Conservation (phyloP, 2,113 vertebrate species). For the Rhinoderma darwinii region DNA sequence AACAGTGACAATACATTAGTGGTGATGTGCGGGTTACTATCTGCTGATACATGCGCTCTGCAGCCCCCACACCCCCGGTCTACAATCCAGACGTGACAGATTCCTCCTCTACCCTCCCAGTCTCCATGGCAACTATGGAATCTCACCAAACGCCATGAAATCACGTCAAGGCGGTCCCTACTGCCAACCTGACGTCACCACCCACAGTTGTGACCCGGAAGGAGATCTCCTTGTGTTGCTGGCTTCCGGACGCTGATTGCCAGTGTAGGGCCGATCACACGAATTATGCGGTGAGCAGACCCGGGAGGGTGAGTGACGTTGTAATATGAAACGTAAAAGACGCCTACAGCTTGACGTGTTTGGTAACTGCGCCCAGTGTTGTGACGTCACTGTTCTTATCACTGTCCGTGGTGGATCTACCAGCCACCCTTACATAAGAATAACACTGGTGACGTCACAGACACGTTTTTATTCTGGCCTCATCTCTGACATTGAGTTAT, state of each 20-base stretch:
- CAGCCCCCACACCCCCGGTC: not conserved
- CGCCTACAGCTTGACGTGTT: not conserved
- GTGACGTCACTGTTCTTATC: not conserved
- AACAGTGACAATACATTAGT: too few relatives aligned
- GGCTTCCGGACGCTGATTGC: conserved; percentile 36
- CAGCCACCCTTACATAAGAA: not conserved
- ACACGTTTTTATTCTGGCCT: not conserved
- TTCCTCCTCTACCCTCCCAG: not conserved
- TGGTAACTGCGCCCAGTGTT: too few relatives aligned
- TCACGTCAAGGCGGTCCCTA: not conserved
- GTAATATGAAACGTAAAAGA: not conserved
- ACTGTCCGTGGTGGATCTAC: not conserved
- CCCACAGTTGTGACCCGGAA: conserved; percentile 33
- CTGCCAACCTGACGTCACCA: conserved; percentile 16
- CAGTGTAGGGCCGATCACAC: conserved; percentile 23
- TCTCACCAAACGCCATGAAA: not conserved
- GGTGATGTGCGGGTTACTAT: not conserved
- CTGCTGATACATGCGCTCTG: not conserved
- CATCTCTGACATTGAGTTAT: not conserved
- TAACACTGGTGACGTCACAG: not conserved
- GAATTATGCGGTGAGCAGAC: conserved; percentile 26
- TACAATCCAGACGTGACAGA: not conserved
- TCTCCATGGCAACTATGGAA: conserved; percentile 15
- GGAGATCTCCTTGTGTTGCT: not conserved
- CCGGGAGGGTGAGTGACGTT: conserved; percentile 38